Evolutionary conservation across 2,888 invertebrate genomes (phyloP), one percentile per base, ranked within the genome.

Genomic region (Thereva unica): DNA sequence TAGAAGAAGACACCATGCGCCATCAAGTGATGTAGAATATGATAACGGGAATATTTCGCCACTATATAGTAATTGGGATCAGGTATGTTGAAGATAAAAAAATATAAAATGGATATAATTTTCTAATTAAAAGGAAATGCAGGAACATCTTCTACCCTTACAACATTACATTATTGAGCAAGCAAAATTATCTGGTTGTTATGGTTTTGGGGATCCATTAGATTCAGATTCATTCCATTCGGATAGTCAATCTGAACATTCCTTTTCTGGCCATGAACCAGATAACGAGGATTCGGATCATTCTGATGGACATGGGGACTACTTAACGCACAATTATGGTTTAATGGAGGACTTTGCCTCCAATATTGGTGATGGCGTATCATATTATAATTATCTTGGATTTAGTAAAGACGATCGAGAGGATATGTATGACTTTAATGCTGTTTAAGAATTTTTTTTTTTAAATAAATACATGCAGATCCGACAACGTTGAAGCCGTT

Each of bases 91-190:
- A 45, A 3, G n/a, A 52, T 23, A 37, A 10, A 44, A 49, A 4
- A 38, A 42, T 40, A 23, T 57, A 40, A 12, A 4, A 44, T 42
- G 23, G 23, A 8, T 61, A 54, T 54, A 7, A 34, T 63, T 12
- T 64, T 42, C 23, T 41, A 12, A 7, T 12, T 67, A 12, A 10
- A 8, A 78, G 71, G 83, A 86, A 69, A 84, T 86, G 85, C 89
- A 89, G 72, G 85, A 86, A 73, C 92, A 93, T 77, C 81, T 93
- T 70, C 79, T 93, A 75, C 93, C 93, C 7, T 82, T 94, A 70
- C 93, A 93, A 79, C 92, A 93, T 80, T 94, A 93, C 76, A 90
- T 94, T 73, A 85, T 94, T 75, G 93, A 93, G 76, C 94, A 94
- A 81, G 91, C 91, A 0, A 90, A 91, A 72, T 69, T 74, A 4